Evolutionary conservation across 2,113 vertebrate species (phyloP).

Genomic region (Origma solitaria): DNA sequence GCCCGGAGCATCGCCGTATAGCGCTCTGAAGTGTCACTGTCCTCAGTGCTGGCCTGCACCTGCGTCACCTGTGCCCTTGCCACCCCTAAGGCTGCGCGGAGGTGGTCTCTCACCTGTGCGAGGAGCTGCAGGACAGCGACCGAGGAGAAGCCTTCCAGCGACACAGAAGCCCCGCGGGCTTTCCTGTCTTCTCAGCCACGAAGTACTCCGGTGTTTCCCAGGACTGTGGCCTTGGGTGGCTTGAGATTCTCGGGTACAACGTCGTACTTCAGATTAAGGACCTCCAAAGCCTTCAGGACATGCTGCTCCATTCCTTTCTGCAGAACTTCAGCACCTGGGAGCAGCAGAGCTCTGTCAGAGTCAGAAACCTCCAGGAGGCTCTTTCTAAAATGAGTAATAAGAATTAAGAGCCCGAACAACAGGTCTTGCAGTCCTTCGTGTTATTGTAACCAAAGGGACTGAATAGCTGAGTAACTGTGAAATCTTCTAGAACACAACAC

Average conservation of each 20-base stretch:
- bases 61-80: too few species aligned
- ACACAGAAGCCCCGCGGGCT: not conserved
- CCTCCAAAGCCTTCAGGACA: not conserved
- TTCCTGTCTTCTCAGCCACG: not conserved
- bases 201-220: not conserved
- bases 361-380: not conserved
- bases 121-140: not conserved
- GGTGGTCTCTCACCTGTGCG: not conserved
- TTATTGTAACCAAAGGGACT: not conserved
- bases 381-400: rapidly evolving
- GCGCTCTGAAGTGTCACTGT: rapidly evolving
- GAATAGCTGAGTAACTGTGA: not conserved
- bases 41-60: not conserved
- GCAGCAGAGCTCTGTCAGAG: not conserved
- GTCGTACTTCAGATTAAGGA: too few species aligned
- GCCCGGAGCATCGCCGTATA: rapidly evolving
- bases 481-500: not conserved
- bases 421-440: too few species aligned
- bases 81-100: rapidly evolving
- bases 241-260: rapidly evolving
- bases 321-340: not conserved
- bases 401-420: not conserved
- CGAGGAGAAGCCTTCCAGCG: not conserved
- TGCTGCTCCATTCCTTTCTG: not conserved
- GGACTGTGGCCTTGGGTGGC: rapidly evolving